A percentile compares a stretch with the other conserved stretches of the same genome.
Conservation (phyloP, 1,140 invertebrate genomes). For the Lepidurus apus region DNA sequence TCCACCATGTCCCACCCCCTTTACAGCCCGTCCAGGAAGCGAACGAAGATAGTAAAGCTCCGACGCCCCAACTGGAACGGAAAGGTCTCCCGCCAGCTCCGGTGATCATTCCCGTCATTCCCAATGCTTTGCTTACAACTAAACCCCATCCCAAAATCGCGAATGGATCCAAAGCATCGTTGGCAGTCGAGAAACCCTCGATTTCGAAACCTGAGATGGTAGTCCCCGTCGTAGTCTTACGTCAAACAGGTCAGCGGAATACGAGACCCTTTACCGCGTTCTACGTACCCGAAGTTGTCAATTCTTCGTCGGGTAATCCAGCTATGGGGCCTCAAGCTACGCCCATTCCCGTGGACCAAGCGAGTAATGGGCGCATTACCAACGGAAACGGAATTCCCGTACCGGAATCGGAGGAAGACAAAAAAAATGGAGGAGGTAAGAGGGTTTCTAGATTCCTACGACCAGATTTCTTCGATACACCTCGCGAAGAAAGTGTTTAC, state of each 20-base stretch:
- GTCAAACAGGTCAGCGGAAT: background rate
- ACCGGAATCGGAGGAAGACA: background rate
- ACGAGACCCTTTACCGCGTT: background rate
- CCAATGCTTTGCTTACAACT: background rate
- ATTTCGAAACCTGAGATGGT: background rate
- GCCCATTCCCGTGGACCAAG: background rate
- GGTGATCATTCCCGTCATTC: background rate
- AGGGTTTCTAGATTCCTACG: conserved; percentile 47
- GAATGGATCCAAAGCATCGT: background rate
- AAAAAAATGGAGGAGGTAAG: conserved; percentile 13
- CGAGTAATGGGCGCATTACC: background rate
- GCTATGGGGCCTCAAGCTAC: background rate
- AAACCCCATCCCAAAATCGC: background rate
- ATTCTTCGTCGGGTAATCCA: background rate
- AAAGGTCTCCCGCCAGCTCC: background rate
- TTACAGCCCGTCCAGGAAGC: conserved; percentile 23
- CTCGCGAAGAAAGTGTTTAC: conserved; percentile 61
- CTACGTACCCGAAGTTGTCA: conserved; percentile 16
- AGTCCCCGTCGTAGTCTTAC: background rate
- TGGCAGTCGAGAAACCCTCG: background rate
- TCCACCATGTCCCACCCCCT: background rate
- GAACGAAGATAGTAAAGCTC: background rate
- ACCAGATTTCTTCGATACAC: conserved; percentile 70
- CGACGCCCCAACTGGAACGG: background rate
- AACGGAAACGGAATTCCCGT: conserved; percentile 23